Conservation (phyloP, 1,140 invertebrate genomes). For the Cydia splendana region DNA sequence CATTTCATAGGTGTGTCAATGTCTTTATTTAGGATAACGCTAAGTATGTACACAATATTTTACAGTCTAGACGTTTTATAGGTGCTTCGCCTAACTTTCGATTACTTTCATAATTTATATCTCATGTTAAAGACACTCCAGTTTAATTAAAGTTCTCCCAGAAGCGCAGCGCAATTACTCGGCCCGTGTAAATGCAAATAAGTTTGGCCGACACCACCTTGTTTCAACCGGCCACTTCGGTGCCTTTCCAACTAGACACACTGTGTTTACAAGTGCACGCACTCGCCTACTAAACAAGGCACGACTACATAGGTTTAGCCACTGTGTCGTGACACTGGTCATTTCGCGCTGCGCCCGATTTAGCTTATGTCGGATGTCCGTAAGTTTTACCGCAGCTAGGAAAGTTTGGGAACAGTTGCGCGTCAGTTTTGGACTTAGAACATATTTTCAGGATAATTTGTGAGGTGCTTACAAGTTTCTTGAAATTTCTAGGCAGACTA, state of each 20-base stretch:
- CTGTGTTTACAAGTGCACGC: neutral
- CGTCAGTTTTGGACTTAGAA: constrained; percentile 18
- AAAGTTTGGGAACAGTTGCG: constrained; percentile 21
- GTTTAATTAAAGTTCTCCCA: constrained; percentile 77
- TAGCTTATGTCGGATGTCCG: constrained; percentile 18
- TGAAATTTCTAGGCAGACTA: neutral
- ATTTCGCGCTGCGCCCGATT: constrained; percentile 1
- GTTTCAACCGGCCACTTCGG: constrained; percentile 63
- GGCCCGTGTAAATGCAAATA: constrained; percentile 78
- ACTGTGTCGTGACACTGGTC: constrained; percentile 10
- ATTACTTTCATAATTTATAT: constrained; percentile 30
- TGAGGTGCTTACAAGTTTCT: neutral
- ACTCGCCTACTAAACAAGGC: constrained; percentile 22
- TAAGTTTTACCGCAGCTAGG: constrained; percentile 29
- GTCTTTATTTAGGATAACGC: neutral
- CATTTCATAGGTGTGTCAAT: neutral
- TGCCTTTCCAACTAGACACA: constrained; percentile 43
- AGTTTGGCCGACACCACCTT: constrained; percentile 65
- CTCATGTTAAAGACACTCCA: constrained; percentile 66
- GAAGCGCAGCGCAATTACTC: constrained; percentile 76
- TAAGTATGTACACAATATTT: constrained; percentile 2
- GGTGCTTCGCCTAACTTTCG: constrained; percentile 16
- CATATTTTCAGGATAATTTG: constrained; percentile 15
- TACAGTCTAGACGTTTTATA: constrained; percentile 27
- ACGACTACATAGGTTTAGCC: neutral